phyloP scores from a whole-genome alignment of 2,113 vertebrate genomes.

The Chauna torquata region DNA sequence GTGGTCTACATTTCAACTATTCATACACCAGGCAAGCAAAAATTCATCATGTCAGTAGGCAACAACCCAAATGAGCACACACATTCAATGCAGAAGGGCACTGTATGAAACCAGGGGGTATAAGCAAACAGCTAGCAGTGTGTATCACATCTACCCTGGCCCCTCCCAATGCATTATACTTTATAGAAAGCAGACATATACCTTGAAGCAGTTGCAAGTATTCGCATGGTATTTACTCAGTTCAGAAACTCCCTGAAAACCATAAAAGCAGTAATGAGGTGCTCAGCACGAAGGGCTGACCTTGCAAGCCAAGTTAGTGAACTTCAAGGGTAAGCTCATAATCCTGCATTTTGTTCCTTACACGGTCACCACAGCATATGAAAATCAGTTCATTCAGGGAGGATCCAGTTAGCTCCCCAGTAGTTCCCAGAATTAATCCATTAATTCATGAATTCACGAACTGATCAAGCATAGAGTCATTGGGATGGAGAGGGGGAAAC shows the following conservation, averaged over 20 bases:
- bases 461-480: background rate
- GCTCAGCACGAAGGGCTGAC: background rate
- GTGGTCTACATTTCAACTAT: background rate
- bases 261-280: background rate
- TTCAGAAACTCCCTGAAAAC: background rate
- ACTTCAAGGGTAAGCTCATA: accelerated
- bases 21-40: background rate
- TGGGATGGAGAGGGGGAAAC: background rate
- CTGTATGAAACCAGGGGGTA: background rate
- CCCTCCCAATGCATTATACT: background rate
- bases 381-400: background rate
- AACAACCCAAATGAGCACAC: background rate
- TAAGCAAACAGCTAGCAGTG: background rate
- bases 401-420: background rate
- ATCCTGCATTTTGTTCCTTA: background rate
- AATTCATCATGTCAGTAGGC: background rate
- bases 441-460: background rate
- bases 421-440: background rate
- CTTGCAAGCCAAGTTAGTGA: background rate
- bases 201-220: background rate
- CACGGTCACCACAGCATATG: background rate
- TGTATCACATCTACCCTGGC: background rate
- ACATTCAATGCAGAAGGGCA: background rate
- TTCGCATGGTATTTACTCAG: background rate
- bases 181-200: background rate